Percentiles rank a stretch among this genome's conserved stretches.
These are phyloP conservation scores for Drosophila chauvacae DNA, from an alignment of 1,140 invertebrate genomes.

Conservation along the genomic window DNA sequence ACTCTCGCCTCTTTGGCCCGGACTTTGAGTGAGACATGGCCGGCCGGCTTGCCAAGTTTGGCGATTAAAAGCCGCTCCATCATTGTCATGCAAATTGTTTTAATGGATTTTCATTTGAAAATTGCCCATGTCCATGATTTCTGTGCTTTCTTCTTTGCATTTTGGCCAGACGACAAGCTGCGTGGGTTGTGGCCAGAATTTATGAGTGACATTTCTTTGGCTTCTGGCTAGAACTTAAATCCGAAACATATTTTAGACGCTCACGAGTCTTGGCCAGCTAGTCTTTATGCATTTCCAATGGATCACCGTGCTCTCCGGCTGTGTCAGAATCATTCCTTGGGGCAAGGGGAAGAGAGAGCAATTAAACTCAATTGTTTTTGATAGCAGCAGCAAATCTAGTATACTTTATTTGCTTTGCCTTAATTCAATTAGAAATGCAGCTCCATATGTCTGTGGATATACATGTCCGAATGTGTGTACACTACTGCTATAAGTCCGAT, in stretches of 20 bases:
- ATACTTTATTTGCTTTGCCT: conserved; percentile 78
- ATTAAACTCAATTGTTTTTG: conserved; percentile 84
- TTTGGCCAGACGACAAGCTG: conserved; percentile 43
- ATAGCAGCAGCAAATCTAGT: conserved; percentile 76
- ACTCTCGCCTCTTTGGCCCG: conserved; percentile 9
- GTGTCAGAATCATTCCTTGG: conserved; percentile 1
- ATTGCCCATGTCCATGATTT: conserved; percentile 47
- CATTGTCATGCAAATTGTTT: conserved; percentile 79
- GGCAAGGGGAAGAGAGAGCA: conserved; percentile 61
- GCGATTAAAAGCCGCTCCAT: conserved; percentile 84
- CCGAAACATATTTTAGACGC: conserved; percentile 28
- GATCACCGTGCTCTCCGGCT: background rate
- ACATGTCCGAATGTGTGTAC: conserved; percentile 14
- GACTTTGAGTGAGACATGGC: conserved; percentile 34
- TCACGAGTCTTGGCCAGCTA: conserved; percentile 13
- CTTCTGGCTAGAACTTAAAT: conserved; percentile 34
- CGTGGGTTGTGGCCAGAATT: conserved; percentile 66
- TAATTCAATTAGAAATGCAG: conserved; percentile 83
- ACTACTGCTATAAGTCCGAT: conserved; percentile 33
- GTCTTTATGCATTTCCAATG: conserved; percentile 76
- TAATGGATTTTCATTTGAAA: conserved; percentile 59
- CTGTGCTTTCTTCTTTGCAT: conserved; percentile 29
- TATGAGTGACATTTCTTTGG: conserved; percentile 78
- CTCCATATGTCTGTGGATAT: conserved; percentile 46
- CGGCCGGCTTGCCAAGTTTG: conserved; percentile 73